These are phyloP conservation scores for Melikaiella ostensackeni DNA, from an alignment of 2,888 invertebrate species.

Conservation along the genomic window DNA sequence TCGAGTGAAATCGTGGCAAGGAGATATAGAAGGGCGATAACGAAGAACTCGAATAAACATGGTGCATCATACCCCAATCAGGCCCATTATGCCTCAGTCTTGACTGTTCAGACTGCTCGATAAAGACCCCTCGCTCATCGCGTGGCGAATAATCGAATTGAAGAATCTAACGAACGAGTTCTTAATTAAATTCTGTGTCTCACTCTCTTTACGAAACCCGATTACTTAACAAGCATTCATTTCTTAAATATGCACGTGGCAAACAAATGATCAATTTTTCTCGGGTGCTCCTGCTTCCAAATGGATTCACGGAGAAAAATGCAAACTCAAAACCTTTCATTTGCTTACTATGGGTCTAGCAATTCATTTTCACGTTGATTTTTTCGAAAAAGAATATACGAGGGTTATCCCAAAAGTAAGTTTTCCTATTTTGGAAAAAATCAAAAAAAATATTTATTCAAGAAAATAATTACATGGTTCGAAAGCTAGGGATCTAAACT, in stretches of 20 bases:
- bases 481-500: too few species aligned
- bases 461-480: too few species aligned
- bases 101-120: neutral
- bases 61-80: neutral
- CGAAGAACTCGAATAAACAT: neutral
- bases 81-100: slow-evolving; percentile 13
- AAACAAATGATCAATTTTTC: too few species aligned
- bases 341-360: too few species aligned
- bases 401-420: too few species aligned
- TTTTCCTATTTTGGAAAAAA: too few species aligned
- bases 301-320: too few species aligned
- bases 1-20: slow-evolving; percentile 5
- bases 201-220: neutral
- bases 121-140: slow-evolving; percentile 18
- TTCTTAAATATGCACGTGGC: neutral
- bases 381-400: too few species aligned
- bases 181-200: slow-evolving; percentile 25
- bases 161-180: slow-evolving; percentile 27
- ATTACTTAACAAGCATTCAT: slow-evolving; percentile 10
- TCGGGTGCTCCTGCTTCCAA: too few species aligned
- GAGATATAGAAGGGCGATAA: slow-evolving; percentile 18
- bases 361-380: too few species aligned
- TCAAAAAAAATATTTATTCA: too few species aligned
- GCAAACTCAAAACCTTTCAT: too few species aligned
- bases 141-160: slow-evolving; percentile 23